These are phyloP conservation scores for Eurois occulta DNA, from an alignment of 2,888 invertebrate genomes.

Conservation along the genomic window DNA sequence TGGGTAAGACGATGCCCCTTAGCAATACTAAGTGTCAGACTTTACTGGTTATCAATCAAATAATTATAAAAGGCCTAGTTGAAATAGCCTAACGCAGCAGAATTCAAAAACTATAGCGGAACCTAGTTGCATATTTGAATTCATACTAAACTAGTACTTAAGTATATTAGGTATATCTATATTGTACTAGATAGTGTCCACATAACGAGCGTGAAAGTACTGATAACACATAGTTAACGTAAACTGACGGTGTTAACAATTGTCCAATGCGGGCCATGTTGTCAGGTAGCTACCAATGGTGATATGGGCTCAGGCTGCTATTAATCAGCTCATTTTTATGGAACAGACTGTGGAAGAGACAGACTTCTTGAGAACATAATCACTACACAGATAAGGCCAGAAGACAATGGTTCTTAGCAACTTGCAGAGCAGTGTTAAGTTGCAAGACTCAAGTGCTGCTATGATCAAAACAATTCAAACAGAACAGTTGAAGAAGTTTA, in stretches of 20 bases:
- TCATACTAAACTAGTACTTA: neutral
- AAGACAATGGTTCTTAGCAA: neutral
- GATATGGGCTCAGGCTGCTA: neutral
- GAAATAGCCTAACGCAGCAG: neutral
- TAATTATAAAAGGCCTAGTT: neutral
- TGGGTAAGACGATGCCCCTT: neutral
- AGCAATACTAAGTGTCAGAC: neutral
- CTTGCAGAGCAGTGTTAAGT: neutral
- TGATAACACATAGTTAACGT: neutral
- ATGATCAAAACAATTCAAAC: neutral
- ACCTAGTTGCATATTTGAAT: neutral
- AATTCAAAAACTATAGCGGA: neutral
- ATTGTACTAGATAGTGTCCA: neutral
- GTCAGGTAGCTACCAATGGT: neutral
- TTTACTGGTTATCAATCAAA: neutral
- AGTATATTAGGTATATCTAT: neutral
- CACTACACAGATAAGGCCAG: neutral
- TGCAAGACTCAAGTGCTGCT: neutral
- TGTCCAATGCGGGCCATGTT: neutral
- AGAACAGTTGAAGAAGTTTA: neutral
- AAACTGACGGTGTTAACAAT: neutral
- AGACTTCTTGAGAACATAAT: neutral
- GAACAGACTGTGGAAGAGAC: neutral
- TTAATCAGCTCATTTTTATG: neutral
- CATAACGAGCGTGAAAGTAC: slow-evolving; percentile 11